These are phyloP conservation scores for Amiota communis DNA, from an alignment of 2,888 invertebrate species.

Conservation along the genomic window DNA sequence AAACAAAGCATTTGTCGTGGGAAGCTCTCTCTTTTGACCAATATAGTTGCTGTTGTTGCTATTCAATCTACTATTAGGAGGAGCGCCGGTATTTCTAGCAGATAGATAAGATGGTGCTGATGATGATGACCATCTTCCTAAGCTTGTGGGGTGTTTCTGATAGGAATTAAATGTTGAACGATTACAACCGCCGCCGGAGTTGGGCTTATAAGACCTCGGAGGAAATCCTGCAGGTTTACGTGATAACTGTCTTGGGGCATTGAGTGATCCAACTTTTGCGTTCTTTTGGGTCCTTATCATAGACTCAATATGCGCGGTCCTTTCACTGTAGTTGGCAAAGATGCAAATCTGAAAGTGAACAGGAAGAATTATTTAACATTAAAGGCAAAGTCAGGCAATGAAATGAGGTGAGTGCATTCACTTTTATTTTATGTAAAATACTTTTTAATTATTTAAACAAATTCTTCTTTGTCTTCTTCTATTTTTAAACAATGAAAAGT, in stretches of 20 bases:
- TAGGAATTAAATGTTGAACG: too few relatives aligned
- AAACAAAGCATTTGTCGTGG: too few relatives aligned
- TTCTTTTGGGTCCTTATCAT: conserved; percentile 65
- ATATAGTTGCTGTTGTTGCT: too few relatives aligned
- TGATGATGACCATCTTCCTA: neutral
- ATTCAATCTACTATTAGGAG: too few relatives aligned
- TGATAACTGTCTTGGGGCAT: neutral
- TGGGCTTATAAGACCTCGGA: too few relatives aligned
- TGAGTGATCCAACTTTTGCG: conserved; percentile 41
- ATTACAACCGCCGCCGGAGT: too few relatives aligned
- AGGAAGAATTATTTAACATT: conserved; percentile 18
- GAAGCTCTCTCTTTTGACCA: too few relatives aligned
- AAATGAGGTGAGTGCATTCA: neutral
- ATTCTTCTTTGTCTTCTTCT: neutral
- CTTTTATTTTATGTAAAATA: neutral
- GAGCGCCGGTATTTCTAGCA: too few relatives aligned
- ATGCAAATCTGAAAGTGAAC: conserved; percentile 56
- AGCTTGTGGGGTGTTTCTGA: neutral
- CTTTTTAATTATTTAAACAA: neutral
- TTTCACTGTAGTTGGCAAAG: conserved; percentile 60
- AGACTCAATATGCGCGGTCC: conserved; percentile 67
- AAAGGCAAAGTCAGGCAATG: conserved; percentile 14
- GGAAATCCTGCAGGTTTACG: neutral
- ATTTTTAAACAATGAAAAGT: conserved; percentile 27
- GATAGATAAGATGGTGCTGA: conserved; percentile 6